Evolutionary conservation across 2,113 vertebrate genomes (phyloP), one percentile per base, ranked within the genome.

Genomic region (Melierax canorus): DNA sequence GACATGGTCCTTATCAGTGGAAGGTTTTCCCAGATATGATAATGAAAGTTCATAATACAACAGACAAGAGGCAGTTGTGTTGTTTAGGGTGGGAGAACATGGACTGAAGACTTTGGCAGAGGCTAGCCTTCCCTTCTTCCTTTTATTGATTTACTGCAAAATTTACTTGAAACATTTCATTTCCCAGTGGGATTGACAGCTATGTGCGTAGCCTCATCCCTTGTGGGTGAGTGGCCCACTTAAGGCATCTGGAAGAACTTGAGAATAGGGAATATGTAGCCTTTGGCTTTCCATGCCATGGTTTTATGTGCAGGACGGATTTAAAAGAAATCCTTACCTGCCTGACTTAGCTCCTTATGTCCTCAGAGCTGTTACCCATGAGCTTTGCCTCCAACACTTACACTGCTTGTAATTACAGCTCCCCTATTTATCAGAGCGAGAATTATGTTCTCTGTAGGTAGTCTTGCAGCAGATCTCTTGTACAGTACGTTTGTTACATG

Each of bases 291-390:
- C 55, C 50, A 58, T 66, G 74, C 48, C 23, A 17, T 80, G 45
- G 22, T 66, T 95, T 93, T 88, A 32, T 38, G 36, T 92, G 39
- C 59, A 79, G 58, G 45, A 90, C 11, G 11, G 53, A 79, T 92
- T 93, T 66, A 48, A 94, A 93, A 83, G 38, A 80, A 75, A 69
- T 41, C n/a, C 32, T 92, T 82, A 58, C 36, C 38, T 82, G n/a
- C 50, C 18, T 90, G n/a, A 34, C 48, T 82, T 78, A 63, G 27
- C 29, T 77, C n/a, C 48, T 91, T 46, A 39, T 39, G 36, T 75
- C n/a, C 26, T 87, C 46, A 39, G 64, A 94, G 32, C 41, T 85
- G 68, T 39, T 71, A n/a, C 26, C 36, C 36, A 62, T 92, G 81
- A 71, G 34, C 58, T 88, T 79, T 74, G 34, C 68, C 26, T 87